phyloP scores from a whole-genome alignment of 2,113 vertebrate genomes.

The Peucedramus taeniatus region DNA sequence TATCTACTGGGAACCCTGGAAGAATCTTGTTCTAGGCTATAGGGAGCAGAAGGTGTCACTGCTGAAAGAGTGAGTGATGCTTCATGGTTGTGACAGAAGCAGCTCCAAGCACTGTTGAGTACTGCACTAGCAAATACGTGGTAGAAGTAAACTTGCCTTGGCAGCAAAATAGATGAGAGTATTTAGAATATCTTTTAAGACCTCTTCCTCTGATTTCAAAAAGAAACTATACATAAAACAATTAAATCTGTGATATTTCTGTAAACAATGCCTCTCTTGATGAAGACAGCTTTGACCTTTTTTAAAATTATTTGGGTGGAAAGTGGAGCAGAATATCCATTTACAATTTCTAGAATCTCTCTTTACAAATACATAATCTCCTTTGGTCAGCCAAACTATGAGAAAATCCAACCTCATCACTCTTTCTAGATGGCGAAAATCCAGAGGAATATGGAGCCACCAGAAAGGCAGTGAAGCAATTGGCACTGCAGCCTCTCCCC shows the following conservation, averaged over 20 bases:
- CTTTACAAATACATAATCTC: not conserved
- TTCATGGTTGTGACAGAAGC: conserved; percentile 17
- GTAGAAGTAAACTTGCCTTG: not conserved
- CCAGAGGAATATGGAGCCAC: not conserved
- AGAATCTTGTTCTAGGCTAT: not conserved
- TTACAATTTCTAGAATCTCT: not conserved
- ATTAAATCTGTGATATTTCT: not conserved
- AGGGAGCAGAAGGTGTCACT: conserved; percentile 26
- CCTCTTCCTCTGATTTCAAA: not conserved
- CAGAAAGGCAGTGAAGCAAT: not conserved
- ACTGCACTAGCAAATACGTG: not conserved
- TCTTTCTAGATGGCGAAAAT: not conserved
- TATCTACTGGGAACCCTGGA: not conserved
- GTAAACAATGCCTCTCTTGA: not conserved
- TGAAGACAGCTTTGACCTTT: not conserved
- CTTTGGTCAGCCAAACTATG: not conserved
- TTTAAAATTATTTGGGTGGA: not conserved
- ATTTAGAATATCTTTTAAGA: not conserved
- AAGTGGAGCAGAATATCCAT: not conserved
- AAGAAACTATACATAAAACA: not conserved
- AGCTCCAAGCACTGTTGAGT: conserved; percentile 22
- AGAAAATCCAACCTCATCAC: not conserved
- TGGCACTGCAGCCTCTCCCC: not conserved
- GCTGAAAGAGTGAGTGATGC: not conserved
- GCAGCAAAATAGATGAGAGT: not conserved